phyloP scores from a whole-genome alignment of 1,140 invertebrate genomes.

The Drosophila arawakana region DNA sequence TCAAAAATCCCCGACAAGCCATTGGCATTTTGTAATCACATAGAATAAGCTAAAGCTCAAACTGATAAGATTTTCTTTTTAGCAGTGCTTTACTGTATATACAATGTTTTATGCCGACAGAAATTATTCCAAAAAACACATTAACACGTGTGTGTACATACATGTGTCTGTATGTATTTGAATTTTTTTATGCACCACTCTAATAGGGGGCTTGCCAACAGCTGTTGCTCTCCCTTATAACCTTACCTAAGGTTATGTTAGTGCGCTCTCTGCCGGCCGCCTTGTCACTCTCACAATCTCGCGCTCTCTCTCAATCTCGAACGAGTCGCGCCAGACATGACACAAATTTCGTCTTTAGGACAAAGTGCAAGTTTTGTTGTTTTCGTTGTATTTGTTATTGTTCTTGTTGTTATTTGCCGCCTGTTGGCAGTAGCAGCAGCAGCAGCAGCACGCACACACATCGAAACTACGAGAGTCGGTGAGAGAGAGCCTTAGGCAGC shows the following conservation, averaged over 20 bases:
- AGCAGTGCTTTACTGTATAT: background rate
- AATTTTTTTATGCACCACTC: background rate
- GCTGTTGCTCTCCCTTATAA: slow-evolving; percentile 53
- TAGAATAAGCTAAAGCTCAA: background rate
- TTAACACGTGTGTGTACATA: background rate
- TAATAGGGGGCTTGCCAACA: slow-evolving; percentile 43
- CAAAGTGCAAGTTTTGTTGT: slow-evolving; percentile 66
- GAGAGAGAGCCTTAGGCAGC: background rate
- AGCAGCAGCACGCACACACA: slow-evolving; percentile 48
- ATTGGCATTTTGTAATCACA: background rate
- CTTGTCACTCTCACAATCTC: slow-evolving; percentile 20
- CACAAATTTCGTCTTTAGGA: slow-evolving; percentile 48
- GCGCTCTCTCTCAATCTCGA: background rate
- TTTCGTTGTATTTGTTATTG: slow-evolving; percentile 38
- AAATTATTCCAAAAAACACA: background rate
- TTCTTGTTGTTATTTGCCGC: slow-evolving; percentile 24
- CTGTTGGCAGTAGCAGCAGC: slow-evolving; percentile 40
- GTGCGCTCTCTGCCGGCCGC: slow-evolving; percentile 28
- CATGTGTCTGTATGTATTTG: slow-evolving; percentile 3
- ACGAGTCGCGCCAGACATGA: slow-evolving; percentile 26
- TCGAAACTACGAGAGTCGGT: slow-evolving; percentile 37
- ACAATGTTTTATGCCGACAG: background rate
- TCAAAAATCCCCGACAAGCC: background rate
- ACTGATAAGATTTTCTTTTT: background rate
- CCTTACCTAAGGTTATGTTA: slow-evolving; percentile 9